A percentile compares a stretch with the other conserved stretches of the same genome.
These are phyloP conservation scores for Thamnophis sirtalis DNA, from an alignment of 2,113 vertebrate genomes.

Conservation along the genomic window DNA sequence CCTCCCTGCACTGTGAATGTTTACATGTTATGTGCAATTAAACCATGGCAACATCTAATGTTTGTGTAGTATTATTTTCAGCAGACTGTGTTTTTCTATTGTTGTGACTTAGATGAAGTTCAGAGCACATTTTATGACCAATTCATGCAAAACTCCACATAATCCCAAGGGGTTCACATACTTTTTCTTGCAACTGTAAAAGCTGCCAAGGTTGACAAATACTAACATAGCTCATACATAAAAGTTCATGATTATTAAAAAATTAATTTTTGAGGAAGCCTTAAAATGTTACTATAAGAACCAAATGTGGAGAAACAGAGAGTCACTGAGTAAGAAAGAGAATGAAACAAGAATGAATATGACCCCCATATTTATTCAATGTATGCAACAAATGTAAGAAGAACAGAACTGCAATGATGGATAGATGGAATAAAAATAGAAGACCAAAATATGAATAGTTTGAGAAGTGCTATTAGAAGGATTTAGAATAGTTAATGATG, in stretches of 20 bases:
- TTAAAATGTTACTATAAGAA: background rate
- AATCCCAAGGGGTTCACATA: too few species aligned
- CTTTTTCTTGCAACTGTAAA: too few species aligned
- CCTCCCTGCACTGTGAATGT: too few species aligned
- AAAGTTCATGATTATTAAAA: background rate
- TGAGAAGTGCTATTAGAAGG: background rate
- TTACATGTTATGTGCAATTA: too few species aligned
- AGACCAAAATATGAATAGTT: background rate
- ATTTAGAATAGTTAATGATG: background rate
- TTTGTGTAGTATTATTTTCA: too few species aligned
- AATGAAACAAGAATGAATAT: background rate
- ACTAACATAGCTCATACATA: background rate
- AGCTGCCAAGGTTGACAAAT: background rate
- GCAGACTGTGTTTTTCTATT: too few species aligned
- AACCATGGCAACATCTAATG: too few species aligned
- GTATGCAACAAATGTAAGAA: background rate
- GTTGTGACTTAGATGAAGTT: too few species aligned
- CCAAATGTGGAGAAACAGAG: background rate
- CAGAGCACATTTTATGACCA: too few species aligned
- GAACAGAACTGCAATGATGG: background rate
- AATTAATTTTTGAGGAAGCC: background rate
- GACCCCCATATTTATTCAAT: background rate
- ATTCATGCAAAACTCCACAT: too few species aligned
- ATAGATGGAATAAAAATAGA: background rate
- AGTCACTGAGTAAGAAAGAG: background rate